A percentile compares a stretch with the other conserved stretches of the same genome.
Evolutionary conservation across 1,140 invertebrate species (phyloP).

Genomic region (Pseudobourletiella spinata): DNA sequence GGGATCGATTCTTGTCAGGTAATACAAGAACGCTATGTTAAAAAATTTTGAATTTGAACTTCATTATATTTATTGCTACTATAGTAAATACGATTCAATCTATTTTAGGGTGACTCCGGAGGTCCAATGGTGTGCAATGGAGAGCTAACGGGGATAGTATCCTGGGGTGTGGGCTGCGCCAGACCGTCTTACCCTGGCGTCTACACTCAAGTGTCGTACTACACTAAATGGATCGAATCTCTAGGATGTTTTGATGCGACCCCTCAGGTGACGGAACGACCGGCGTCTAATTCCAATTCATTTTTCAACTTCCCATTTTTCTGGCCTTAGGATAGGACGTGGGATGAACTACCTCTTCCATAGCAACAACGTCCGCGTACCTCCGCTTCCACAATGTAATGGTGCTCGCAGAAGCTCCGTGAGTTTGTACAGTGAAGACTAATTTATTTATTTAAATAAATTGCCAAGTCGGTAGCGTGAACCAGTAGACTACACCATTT

Average conservation of each 20-base stretch:
- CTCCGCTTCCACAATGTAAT: no score
- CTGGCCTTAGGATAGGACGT: no score
- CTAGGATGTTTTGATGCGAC: constrained; percentile 18
- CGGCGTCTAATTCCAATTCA: neutral
- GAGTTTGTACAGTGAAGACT: no score
- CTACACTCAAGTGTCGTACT: constrained; percentile 22
- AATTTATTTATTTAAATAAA: no score
- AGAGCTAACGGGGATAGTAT: constrained; percentile 24
- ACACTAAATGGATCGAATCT: constrained; percentile 32
- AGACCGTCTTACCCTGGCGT: constrained; percentile 23
- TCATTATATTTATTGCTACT: neutral
- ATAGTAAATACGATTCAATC: neutral
- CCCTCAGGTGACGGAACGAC: neutral
- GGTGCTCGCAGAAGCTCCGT: no score
- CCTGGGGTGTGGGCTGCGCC: constrained; percentile 28
- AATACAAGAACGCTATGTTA: neutral
- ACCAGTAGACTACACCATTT: no score
- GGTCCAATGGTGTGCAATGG: constrained; percentile 29
- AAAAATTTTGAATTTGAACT: neutral
- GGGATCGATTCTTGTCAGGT: constrained; percentile 35
- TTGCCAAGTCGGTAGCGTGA: no score
- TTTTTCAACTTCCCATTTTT: neutral
- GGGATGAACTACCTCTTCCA: no score
- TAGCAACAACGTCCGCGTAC: no score
- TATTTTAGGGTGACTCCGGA: constrained; percentile 8